Percentiles rank a stretch among this genome's conserved stretches.
Evolutionary conservation across 1,140 invertebrate species (phyloP).

Genomic region (Melipona quadrifasciata): DNA sequence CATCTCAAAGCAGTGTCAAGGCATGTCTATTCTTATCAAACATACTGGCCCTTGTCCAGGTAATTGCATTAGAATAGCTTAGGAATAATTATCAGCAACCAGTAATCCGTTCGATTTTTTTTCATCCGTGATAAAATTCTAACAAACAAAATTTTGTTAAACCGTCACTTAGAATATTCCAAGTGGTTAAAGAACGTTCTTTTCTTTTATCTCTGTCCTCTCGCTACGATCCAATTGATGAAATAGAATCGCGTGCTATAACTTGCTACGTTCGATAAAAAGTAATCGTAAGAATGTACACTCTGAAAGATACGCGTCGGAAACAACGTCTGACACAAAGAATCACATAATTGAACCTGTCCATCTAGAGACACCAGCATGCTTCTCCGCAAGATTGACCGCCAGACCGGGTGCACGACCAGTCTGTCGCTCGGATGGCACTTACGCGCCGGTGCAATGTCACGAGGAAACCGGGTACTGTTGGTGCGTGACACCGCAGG

Average conservation of each 20-base stretch:
- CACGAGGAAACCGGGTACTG: slow-evolving; percentile 88
- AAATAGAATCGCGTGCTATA: too few relatives aligned
- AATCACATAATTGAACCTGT: slow-evolving; percentile 25
- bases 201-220: not conserved
- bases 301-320: not conserved
- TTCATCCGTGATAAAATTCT: not conserved
- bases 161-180: too few relatives aligned
- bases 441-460: slow-evolving; percentile 92
- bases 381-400: slow-evolving; percentile 81
- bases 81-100: not conserved
- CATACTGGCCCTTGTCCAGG: slow-evolving; percentile 88
- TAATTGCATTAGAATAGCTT: slow-evolving; percentile 63
- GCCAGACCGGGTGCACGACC: slow-evolving; percentile 79
- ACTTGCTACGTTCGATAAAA: not conserved
- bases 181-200: too few relatives aligned
- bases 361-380: slow-evolving; percentile 77
- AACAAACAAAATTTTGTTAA: not conserved
- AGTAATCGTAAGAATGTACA: not conserved
- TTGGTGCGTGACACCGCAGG: slow-evolving; percentile 92
- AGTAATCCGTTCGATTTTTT: not conserved
- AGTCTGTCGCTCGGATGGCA: slow-evolving; percentile 90
- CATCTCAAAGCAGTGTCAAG: slow-evolving; percentile 87
- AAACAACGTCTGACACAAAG: not conserved
- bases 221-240: not conserved
- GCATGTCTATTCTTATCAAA: slow-evolving; percentile 86